phyloP scores from a whole-genome alignment of 2,797 vertebrate species.

The Moxostoma hubbsi region DNA sequence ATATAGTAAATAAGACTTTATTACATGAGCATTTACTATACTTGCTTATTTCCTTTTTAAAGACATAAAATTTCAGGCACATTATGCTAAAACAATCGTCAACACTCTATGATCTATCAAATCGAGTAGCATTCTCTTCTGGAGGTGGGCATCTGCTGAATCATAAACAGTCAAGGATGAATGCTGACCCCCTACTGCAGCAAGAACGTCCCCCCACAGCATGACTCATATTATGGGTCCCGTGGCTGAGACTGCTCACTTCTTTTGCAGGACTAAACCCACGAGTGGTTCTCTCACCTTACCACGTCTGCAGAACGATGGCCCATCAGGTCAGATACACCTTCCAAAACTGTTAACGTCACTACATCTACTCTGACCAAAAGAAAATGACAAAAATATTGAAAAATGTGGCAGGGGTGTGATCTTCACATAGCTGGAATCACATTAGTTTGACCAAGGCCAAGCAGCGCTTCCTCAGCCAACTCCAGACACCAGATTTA shows the following conservation, averaged over 20 bases:
- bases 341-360: constrained; percentile 3
- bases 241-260: constrained; percentile 27
- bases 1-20: not conserved
- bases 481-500: constrained; percentile 65
- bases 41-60: not conserved
- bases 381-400: constrained; percentile 26
- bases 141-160: constrained; percentile 46
- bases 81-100: too few species aligned
- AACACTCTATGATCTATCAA: too few species aligned
- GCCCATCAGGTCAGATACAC: constrained; percentile 17
- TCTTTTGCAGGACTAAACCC: constrained; percentile 16
- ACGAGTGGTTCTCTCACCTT: not conserved
- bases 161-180: constrained; percentile 39
- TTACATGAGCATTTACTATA: not conserved
- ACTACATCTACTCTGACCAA: constrained; percentile 12
- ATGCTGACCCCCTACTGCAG: constrained; percentile 23
- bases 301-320: not conserved
- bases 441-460: constrained; percentile 55
- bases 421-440: constrained; percentile 51
- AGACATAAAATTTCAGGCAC: not conserved
- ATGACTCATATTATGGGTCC: constrained; percentile 54
- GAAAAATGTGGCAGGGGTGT: constrained; percentile 48
- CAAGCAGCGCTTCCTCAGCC: constrained; percentile 58
- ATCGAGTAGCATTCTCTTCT: not conserved
- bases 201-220: constrained; percentile 41